Percentiles rank a stretch among this genome's conserved stretches.
These are phyloP conservation scores for Mercenaria mercenaria DNA, from an alignment of 1,140 invertebrate genomes.

Conservation along the genomic window DNA sequence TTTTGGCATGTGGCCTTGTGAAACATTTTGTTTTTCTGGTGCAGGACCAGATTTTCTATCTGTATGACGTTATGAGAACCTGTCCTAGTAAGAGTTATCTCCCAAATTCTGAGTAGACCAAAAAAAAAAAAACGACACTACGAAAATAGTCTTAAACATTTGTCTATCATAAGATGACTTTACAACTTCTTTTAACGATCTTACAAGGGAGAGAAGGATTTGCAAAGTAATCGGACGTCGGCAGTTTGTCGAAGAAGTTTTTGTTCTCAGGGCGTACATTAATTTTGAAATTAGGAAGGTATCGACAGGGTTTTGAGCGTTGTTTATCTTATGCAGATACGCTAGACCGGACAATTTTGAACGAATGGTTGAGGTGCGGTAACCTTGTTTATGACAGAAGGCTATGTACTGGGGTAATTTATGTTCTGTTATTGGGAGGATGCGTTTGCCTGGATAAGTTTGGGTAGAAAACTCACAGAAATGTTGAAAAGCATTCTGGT, in stretches of 20 bases:
- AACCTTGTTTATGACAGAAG: neutral
- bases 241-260: too few relatives aligned
- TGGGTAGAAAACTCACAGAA: neutral
- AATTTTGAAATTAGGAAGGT: slow-evolving; percentile 25
- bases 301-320: neutral
- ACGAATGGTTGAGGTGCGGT: neutral
- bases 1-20: too few relatives aligned
- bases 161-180: neutral
- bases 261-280: neutral
- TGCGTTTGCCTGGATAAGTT: neutral
- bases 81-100: slow-evolving; percentile 17
- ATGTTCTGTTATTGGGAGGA: neutral
- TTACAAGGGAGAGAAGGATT: too few relatives aligned
- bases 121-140: neutral
- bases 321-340: slow-evolving; percentile 38
- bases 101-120: slow-evolving; percentile 11
- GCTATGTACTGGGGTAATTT: slow-evolving; percentile 16
- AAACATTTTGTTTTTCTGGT: too few relatives aligned
- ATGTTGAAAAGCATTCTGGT: neutral
- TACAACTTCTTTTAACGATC: neutral
- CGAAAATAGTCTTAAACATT: slow-evolving; percentile 22
- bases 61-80: too few relatives aligned
- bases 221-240: too few relatives aligned
- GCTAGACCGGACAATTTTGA: neutral
- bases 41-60: too few relatives aligned